A percentile compares a stretch with the other conserved stretches of the same genome.
Conservation (phyloP, 2,113 vertebrate genomes). For the Prietella phreatophila region DNA sequence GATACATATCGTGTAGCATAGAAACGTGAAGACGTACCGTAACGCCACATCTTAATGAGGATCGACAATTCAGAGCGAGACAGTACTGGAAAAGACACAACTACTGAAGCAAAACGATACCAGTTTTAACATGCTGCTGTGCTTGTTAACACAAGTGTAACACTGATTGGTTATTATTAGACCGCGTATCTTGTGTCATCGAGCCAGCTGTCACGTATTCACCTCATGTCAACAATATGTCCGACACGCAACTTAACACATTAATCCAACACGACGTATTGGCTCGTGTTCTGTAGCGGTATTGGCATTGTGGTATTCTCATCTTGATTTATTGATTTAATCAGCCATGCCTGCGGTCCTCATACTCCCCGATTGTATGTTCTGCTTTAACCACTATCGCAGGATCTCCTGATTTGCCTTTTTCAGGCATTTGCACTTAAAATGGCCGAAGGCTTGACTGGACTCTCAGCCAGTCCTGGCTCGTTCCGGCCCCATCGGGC, state of each 20-base stretch:
- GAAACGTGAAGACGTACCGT: background rate
- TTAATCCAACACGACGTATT: background rate
- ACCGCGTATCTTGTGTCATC: background rate
- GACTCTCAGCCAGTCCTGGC: conserved; percentile 17
- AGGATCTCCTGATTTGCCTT: conserved; percentile 39
- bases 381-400: background rate
- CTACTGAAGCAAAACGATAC: background rate
- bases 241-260: background rate
- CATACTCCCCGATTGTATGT: background rate
- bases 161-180: conserved; percentile 7
- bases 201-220: background rate
- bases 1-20: background rate
- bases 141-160: background rate
- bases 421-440: conserved; percentile 41
- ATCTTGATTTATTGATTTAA: background rate
- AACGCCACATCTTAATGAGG: background rate
- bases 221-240: background rate
- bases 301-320: background rate
- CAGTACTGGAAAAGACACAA: background rate
- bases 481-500: conserved; percentile 21
- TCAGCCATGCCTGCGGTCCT: background rate
- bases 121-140: background rate
- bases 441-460: conserved; percentile 14
- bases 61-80: background rate
- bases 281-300: background rate